Evolutionary conservation across 1,140 invertebrate species (phyloP).

Genomic region (Capitella teleta): DNA sequence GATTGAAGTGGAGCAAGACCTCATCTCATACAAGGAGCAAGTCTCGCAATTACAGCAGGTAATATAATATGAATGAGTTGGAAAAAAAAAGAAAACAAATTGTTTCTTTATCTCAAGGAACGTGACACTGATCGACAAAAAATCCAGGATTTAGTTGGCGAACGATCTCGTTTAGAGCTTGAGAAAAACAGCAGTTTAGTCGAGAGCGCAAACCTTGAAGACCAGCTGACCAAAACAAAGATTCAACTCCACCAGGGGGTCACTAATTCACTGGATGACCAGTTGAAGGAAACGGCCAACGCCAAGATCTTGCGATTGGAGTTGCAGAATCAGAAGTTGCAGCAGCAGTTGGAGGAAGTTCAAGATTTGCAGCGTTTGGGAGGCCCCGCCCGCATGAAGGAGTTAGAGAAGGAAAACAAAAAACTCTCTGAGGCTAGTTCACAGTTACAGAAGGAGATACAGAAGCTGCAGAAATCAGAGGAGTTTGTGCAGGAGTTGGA

Average conservation of each 20-base stretch:
- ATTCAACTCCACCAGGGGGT: no score
- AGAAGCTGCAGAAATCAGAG: conserved; percentile 34
- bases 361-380: conserved; percentile 43
- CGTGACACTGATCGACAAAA: no score
- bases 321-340: conserved; percentile 76
- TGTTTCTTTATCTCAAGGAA: no score
- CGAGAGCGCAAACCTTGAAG: no score
- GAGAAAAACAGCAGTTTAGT: no score
- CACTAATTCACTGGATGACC: conserved; percentile 70
- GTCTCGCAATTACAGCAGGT: no score
- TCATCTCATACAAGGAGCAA: conserved; percentile 71
- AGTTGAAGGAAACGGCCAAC: conserved; percentile 78
- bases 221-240: no score
- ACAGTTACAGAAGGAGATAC: conserved; percentile 40
- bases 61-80: no score
- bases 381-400: conserved; percentile 53
- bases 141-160: no score
- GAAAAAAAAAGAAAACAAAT: no score
- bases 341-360: conserved; percentile 64
- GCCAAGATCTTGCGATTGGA: conserved; percentile 71
- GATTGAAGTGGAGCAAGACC: conserved; percentile 70
- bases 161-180: no score
- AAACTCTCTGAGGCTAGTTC: conserved; percentile 36
- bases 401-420: conserved; percentile 44
- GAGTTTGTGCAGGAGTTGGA: conserved; percentile 40